Evolutionary conservation across 2,113 vertebrate genomes (phyloP), one percentile per base, ranked within the genome.

Genomic region (Scalopus aquaticus): DNA sequence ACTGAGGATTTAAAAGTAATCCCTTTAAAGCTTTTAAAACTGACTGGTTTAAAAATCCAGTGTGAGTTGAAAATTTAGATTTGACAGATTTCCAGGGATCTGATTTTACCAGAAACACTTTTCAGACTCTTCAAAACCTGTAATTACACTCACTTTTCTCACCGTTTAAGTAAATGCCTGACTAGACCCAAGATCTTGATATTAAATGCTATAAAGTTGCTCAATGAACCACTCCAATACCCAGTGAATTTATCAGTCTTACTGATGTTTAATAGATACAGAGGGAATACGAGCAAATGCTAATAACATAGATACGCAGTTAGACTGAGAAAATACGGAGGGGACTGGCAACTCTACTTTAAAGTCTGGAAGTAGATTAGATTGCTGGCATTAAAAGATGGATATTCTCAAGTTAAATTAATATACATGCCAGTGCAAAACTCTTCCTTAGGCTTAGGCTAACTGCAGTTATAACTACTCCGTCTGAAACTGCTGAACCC

Each of bases 1-100:
- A 30, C 39, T 79, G 15, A 93, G 54, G 26, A 62, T 95, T 95
- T 96, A 79, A 95, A 74, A 90, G 79, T 82, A 87, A 81, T 85
- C n/a, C 62, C 13, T 51, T 42, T 80, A 8, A 80, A 51, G 2
- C 28, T 82, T 87, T 88, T 74, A 64, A 90, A 94, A 24, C 2
- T 11, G 1, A 56, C 20, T 82, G 56, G 9, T 86, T 93, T 88
- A 56, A 88, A 94, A 95, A 82, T 78, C 15, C 10, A 58, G n/a
- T 17, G 69, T 62, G 37, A 80, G 24, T 76, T 95, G 13, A 78
- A 77, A 15, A 91, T 49, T 89, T 90, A 19, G 65, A 5, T 19
- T 37, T 65, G 83, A 9, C 84, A 44, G 30, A 89, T 78, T 80
- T 95, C 10, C 10, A 77, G 22, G 24, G 16, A 86, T 54, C 26